These are phyloP conservation scores for Rhamnusium bicolor DNA, from an alignment of 2,888 invertebrate species.

Conservation along the genomic window DNA sequence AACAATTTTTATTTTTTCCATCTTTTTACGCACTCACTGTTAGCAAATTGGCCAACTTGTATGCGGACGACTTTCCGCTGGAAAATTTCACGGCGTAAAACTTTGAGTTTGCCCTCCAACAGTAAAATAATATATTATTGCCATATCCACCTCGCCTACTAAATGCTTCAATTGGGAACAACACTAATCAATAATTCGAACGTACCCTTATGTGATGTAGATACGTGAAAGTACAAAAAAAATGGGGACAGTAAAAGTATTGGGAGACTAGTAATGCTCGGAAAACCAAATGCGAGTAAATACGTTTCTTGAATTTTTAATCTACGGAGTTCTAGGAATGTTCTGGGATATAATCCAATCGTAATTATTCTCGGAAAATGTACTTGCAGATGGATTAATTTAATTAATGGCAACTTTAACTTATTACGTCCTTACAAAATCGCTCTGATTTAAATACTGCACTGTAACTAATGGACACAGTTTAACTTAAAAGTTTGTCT, in stretches of 20 bases:
- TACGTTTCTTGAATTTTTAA: conserved; percentile 35
- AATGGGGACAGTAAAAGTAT: background rate
- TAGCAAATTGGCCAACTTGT: background rate
- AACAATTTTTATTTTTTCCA: background rate
- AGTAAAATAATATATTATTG: background rate
- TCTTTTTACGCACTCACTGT: background rate
- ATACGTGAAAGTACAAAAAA: conserved; percentile 7
- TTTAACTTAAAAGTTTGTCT: background rate
- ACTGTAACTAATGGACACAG: background rate
- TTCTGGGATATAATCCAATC: conserved; percentile 30
- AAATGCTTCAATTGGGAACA: background rate
- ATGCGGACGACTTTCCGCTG: background rate
- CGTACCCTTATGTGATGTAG: background rate
- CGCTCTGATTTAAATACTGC: background rate
- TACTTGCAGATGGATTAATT: conserved; percentile 38
- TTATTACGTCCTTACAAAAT: background rate
- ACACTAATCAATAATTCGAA: background rate
- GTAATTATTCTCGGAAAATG: conserved; percentile 36
- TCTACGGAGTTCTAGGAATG: conserved; percentile 20
- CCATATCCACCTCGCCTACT: background rate
- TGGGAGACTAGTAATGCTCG: conserved; percentile 10
- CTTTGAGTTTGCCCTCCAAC: background rate
- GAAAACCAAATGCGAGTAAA: conserved; percentile 27
- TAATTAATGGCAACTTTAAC: conserved; percentile 36
- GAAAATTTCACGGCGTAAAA: background rate